Percentiles rank a stretch among this genome's conserved stretches.
phyloP scores from a whole-genome alignment of 2,797 vertebrate genomes.

The Sternarchorhynchus goeldii region DNA sequence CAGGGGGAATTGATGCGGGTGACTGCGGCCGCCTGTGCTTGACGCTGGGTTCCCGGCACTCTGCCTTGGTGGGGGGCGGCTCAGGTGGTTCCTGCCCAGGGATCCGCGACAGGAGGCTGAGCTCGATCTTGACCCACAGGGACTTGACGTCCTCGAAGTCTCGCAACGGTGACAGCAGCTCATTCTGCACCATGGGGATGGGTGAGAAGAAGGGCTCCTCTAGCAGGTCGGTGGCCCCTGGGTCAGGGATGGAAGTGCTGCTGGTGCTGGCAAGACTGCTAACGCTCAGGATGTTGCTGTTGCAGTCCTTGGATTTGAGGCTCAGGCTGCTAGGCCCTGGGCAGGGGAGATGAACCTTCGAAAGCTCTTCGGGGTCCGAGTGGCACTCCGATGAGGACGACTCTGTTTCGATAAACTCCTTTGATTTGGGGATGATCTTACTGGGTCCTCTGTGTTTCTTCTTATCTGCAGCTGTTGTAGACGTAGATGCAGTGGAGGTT shows the following conservation, averaged over 20 bases:
- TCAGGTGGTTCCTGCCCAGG: slow-evolving; percentile 81
- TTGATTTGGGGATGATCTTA: slow-evolving; percentile 90
- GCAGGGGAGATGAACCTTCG: slow-evolving; percentile 79
- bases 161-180: slow-evolving; percentile 82
- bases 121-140: slow-evolving; percentile 96
- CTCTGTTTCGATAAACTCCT: slow-evolving; percentile 96
- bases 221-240: slow-evolving; percentile 73
- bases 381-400: slow-evolving; percentile 93
- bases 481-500: slow-evolving; percentile 54
- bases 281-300: slow-evolving; percentile 79
- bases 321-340: slow-evolving; percentile 60
- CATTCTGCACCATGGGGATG: slow-evolving; percentile 76
- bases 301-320: slow-evolving; percentile 79
- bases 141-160: slow-evolving; percentile 86
- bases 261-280: slow-evolving; percentile 80
- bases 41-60: slow-evolving; percentile 75
- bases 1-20: slow-evolving; percentile 67
- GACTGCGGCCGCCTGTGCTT: slow-evolving; percentile 83
- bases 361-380: slow-evolving; percentile 87
- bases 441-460: slow-evolving; percentile 90
- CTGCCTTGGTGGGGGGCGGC: slow-evolving; percentile 69
- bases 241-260: slow-evolving; percentile 81
- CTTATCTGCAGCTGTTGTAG: slow-evolving; percentile 78
- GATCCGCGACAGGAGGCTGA: slow-evolving; percentile 85
- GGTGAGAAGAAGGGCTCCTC: slow-evolving; percentile 80